These are phyloP conservation scores for Rhynchopsitta pachyrhyncha DNA, from an alignment of 2,113 vertebrate genomes.

Conservation along the genomic window DNA sequence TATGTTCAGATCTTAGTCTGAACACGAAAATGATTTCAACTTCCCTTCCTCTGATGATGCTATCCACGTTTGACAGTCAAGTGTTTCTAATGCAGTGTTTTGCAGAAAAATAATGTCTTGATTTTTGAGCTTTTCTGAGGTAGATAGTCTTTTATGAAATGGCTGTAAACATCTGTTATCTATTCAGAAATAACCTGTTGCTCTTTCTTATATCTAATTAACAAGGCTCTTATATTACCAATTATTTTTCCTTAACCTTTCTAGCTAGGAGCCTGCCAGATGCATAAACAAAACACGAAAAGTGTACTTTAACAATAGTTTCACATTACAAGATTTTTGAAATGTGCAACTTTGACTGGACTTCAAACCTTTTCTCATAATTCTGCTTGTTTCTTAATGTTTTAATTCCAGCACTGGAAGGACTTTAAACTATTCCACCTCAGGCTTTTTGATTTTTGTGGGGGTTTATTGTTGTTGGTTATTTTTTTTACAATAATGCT, in stretches of 20 bases:
- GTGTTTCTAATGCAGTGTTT: neutral
- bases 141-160: neutral
- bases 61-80: neutral
- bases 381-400: neutral
- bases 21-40: neutral
- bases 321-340: neutral
- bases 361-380: neutral
- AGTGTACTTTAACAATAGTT: neutral
- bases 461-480: rapidly evolving
- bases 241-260: neutral
- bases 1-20: neutral
- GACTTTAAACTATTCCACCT: neutral
- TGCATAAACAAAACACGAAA: neutral
- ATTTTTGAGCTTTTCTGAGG: neutral
- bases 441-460: neutral
- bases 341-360: neutral
- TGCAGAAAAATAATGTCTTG: neutral
- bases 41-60: neutral
- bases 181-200: neutral
- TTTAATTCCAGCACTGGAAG: neutral
- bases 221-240: neutral
- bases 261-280: neutral
- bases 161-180: neutral
- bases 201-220: neutral
- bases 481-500: neutral